A percentile compares a stretch with the other conserved stretches of the same genome.
Conservation (phyloP, 2,888 invertebrate genomes). For the Epirrhoe alternata region DNA sequence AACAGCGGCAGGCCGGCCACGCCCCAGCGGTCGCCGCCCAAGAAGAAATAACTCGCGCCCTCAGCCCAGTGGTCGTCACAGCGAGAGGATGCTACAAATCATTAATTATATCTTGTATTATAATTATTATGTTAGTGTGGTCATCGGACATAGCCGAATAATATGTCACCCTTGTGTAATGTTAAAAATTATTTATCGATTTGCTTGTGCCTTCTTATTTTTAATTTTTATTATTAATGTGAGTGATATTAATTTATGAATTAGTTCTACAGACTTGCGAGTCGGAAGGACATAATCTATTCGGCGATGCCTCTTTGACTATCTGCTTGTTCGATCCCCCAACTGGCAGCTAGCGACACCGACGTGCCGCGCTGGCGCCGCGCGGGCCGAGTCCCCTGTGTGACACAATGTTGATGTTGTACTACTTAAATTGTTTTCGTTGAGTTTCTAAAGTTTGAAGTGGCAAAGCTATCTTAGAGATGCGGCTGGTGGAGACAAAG, state of each 20-base stretch:
- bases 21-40: conserved; percentile 91
- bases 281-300: conserved; percentile 65
- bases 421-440: conserved; percentile 66
- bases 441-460: conserved; percentile 65
- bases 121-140: conserved; percentile 77
- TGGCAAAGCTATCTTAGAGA: conserved; percentile 73
- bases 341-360: conserved; percentile 63
- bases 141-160: conserved; percentile 79
- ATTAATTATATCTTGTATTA: conserved; percentile 82
- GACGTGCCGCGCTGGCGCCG: conserved; percentile 52
- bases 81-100: conserved; percentile 83
- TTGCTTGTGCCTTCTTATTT: conserved; percentile 83
- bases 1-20: conserved; percentile 94
- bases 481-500: conserved; percentile 77
- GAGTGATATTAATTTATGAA: conserved; percentile 83
- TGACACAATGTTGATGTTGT: conserved; percentile 71
- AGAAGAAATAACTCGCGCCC: conserved; percentile 88
- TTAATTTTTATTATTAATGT: conserved; percentile 76
- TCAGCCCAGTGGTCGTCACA: conserved; percentile 82
- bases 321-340: conserved; percentile 75
- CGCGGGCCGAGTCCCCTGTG: conserved; percentile 44
- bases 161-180: conserved; percentile 62
- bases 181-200: conserved; percentile 80
- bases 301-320: conserved; percentile 75
- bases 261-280: conserved; percentile 73